These are phyloP conservation scores for Ricordea florida DNA, from an alignment of 92 coral and sea anemone species.

Conservation along the genomic window DNA sequence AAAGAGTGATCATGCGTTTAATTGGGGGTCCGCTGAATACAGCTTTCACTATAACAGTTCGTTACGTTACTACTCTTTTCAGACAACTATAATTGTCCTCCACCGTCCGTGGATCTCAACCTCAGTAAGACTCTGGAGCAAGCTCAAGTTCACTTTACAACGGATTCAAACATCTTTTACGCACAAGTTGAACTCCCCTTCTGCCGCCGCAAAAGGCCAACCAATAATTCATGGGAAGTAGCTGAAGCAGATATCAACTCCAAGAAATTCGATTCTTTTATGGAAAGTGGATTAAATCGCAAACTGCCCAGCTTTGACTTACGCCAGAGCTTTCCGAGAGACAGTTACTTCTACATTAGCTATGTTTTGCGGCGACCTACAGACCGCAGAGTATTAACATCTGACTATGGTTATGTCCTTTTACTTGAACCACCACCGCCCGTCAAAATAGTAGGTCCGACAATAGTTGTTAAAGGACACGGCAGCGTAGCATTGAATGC, in stretches of 20 bases:
- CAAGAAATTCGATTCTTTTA: constrained; percentile 22
- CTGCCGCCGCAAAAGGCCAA: constrained; percentile 23
- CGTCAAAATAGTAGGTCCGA: constrained; percentile 14
- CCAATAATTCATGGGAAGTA: constrained; percentile 46
- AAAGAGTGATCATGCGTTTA: too few species aligned
- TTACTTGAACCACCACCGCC: neutral
- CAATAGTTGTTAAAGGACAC: constrained; percentile 16
- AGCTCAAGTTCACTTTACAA: neutral
- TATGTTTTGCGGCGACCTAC: neutral
- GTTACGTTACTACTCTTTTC: neutral
- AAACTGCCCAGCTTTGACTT: neutral
- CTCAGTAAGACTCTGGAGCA: constrained; percentile 21
- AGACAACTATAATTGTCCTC: constrained; percentile 26
- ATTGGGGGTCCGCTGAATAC: too few species aligned
- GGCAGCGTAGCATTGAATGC: constrained; percentile 22
- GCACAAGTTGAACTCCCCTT: neutral
- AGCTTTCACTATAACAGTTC: too few species aligned
- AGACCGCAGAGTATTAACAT: neutral
- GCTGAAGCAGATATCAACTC: constrained; percentile 25
- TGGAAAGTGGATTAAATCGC: constrained; percentile 17
- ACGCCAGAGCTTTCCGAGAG: neutral
- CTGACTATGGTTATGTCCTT: constrained; percentile 28
- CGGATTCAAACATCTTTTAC: neutral
- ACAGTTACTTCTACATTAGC: neutral
- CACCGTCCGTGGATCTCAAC: constrained; percentile 5